Base-by-base conservation (phyloP, 2,888 invertebrate genomes). In the Rhyacophila evoluta region DNA sequence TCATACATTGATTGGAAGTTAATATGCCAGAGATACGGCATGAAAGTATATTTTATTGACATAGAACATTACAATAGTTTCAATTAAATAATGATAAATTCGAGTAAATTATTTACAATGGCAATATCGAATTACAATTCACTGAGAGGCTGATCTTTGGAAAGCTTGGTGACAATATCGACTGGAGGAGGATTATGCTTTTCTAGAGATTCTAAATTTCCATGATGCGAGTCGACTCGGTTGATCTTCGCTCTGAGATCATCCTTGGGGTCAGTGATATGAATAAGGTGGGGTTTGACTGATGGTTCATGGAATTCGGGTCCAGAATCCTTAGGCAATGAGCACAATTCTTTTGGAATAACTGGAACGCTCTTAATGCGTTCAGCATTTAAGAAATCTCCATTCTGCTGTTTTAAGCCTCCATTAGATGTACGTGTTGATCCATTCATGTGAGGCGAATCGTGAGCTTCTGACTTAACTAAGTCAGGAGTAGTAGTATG, bases 221-320 rank as follows among this genome's bases (percentile, higher is more conserved):
- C 85, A 77, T 89, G 90, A 81, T 90, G 90, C 0, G 89, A 90
- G 73, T 89, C 89, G 79, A 90, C 89, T 76, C 90, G 86, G 74
- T 89, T 90, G 83, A 90, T 89, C 76, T 89, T 90, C 1, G 90
- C 90, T 82, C 89, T 89, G 0, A 87, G 84, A 3, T 89, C 89
- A 2, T 88, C 87, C 11, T 83, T 77, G 0, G 84, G 82, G 0
- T 84, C 82, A 70, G 85, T 85, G 0, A 83, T 77, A 1, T 84
- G 82, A 4, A 83, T 82, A 0, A 85, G 85, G 2, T 71, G 77
- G n/a, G 74, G 72, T 74, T 77, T 79, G 5, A 84, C 25, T 85
- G 76, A 72, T 0, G 86, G 85, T 1, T 86, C 86, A 0, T 83
- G 74, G 37, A 33, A 38, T 41, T 28, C 72, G 12, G 75, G 67